Evolutionary conservation across 92 coral and sea anemone genomes (phyloP).

Genomic region (Micromussa lordhowensis): DNA sequence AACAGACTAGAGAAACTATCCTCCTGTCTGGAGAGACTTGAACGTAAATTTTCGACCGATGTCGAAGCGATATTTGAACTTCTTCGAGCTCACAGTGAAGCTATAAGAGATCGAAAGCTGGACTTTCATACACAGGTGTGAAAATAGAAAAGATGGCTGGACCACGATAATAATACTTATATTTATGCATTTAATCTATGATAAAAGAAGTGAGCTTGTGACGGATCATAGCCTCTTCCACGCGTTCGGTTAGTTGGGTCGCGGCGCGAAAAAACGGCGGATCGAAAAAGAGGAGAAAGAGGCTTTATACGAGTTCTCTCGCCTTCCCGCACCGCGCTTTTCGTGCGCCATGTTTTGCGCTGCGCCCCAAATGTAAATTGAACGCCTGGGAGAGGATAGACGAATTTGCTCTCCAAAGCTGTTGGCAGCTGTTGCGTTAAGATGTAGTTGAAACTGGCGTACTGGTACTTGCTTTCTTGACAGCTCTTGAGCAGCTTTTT

Average conservation of each 20-base stretch:
- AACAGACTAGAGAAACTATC: conserved; percentile 70
- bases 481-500: not conserved
- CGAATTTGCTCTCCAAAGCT: not conserved
- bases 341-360: too few relatives aligned
- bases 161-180: not conserved
- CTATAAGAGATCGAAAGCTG: not conserved
- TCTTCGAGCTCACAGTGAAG: conserved; percentile 35
- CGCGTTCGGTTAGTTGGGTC: too few relatives aligned
- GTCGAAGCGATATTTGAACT: conserved; percentile 80
- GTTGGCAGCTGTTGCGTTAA: not conserved
- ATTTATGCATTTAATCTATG: not conserved
- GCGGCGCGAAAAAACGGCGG: too few relatives aligned
- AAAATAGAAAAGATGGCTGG: not conserved
- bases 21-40: conserved; percentile 75
- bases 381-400: not conserved
- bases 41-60: conserved; percentile 75
- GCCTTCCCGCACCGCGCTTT: too few relatives aligned
- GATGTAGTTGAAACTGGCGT: not conserved
- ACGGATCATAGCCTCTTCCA: too few relatives aligned
- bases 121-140: conserved; percentile 44
- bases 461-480: not conserved
- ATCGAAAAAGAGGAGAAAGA: too few relatives aligned
- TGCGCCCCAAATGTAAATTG: too few relatives aligned
- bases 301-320: too few relatives aligned
- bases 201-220: not conserved